Evolutionary conservation across 2,113 vertebrate species (phyloP).

Genomic region (Pelusios castaneus): DNA sequence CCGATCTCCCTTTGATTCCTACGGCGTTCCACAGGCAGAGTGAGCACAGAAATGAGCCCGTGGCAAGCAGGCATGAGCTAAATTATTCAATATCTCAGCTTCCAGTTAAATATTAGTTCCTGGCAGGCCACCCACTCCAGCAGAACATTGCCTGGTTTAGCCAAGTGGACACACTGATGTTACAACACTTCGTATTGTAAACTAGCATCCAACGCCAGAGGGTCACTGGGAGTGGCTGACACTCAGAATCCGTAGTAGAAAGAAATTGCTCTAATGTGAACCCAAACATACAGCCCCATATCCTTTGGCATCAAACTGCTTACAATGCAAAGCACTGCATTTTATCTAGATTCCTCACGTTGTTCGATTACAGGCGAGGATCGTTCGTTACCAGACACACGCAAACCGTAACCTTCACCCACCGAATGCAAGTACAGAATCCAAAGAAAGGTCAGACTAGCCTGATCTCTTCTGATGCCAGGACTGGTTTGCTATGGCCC

Average conservation of each 20-base stretch:
- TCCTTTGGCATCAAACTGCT: neutral
- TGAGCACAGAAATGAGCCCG: neutral
- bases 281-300: neutral
- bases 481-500: neutral
- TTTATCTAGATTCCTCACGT: neutral
- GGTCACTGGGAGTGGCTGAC: neutral
- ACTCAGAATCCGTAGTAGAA: neutral
- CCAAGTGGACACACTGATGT: neutral
- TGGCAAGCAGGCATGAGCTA: neutral
- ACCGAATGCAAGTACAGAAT: neutral
- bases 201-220: neutral
- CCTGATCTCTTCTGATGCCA: neutral
- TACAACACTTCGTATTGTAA: neutral
- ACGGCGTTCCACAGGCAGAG: neutral
- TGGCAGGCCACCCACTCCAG: neutral
- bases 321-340: neutral
- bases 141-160: neutral
- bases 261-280: neutral
- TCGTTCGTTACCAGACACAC: neutral
- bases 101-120: neutral
- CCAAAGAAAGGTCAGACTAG: neutral
- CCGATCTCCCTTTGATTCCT: neutral
- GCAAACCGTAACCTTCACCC: neutral
- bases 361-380: neutral
- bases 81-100: neutral